Evolutionary conservation across 2,888 invertebrate species (phyloP).

Genomic region (Alentia gelatinosa): DNA sequence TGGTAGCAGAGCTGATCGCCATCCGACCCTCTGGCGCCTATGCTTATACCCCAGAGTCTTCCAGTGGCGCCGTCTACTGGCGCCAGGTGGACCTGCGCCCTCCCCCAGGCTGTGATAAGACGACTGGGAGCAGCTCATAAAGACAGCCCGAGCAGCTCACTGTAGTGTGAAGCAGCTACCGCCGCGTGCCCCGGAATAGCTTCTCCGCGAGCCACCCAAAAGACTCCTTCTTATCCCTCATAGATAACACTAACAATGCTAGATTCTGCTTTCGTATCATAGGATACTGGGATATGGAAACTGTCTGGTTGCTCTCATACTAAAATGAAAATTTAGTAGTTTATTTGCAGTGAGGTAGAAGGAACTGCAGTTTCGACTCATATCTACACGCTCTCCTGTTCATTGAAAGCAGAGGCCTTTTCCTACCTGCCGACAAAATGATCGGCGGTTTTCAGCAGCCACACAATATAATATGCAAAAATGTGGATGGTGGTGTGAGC

Average conservation of each 20-base stretch:
- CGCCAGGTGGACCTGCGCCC: not conserved
- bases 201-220: not conserved
- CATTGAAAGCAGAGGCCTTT: no score
- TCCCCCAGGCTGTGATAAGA: not conserved
- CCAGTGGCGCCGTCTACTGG: not conserved
- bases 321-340: no score
- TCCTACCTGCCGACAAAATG: no score
- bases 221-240: not conserved
- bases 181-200: not conserved
- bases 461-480: no score
- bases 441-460: no score
- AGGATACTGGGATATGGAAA: no score
- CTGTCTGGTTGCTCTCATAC: no score
- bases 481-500: no score
- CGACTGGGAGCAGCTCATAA: not conserved
- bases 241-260: not conserved
- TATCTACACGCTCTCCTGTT: no score
- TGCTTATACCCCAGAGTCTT: not conserved
- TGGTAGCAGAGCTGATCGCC: not conserved
- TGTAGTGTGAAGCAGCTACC: not conserved
- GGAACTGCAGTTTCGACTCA: no score
- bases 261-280: no score
- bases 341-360: no score
- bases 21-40: not conserved
- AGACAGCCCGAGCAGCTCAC: not conserved